Conservation (phyloP, 2,113 vertebrate species). For the Oreochromis niloticus region DNA sequence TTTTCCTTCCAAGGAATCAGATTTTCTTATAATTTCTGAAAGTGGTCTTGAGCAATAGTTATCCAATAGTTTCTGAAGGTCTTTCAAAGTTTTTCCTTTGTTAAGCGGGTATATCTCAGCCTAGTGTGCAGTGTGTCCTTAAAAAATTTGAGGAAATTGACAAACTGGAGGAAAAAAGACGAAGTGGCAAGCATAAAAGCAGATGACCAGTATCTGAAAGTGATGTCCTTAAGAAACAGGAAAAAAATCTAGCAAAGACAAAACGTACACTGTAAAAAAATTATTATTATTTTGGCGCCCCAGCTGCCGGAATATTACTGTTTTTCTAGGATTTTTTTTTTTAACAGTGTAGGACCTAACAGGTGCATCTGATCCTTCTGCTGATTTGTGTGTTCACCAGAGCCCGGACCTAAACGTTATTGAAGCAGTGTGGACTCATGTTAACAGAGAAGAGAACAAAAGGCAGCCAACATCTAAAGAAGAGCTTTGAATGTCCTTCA, state of each 20-base stretch:
- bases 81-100: neutral
- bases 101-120: neutral
- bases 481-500: neutral
- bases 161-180: neutral
- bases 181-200: neutral
- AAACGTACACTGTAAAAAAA: too few relatives aligned
- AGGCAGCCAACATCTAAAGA: neutral
- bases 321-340: too few relatives aligned
- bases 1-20: neutral
- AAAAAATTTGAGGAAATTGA: neutral
- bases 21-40: neutral
- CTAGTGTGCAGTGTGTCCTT: neutral
- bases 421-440: neutral
- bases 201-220: neutral
- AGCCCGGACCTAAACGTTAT: neutral
- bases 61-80: neutral
- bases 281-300: too few relatives aligned
- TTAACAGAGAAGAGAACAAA: neutral
- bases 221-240: neutral
- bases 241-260: neutral
- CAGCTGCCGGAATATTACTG: too few relatives aligned
- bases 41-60: neutral
- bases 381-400: neutral
- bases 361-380: neutral
- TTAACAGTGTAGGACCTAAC: accelerated